Evolutionary conservation across 2,113 vertebrate species (phyloP).

Genomic region (Pseudolaguvia tuberculata): DNA sequence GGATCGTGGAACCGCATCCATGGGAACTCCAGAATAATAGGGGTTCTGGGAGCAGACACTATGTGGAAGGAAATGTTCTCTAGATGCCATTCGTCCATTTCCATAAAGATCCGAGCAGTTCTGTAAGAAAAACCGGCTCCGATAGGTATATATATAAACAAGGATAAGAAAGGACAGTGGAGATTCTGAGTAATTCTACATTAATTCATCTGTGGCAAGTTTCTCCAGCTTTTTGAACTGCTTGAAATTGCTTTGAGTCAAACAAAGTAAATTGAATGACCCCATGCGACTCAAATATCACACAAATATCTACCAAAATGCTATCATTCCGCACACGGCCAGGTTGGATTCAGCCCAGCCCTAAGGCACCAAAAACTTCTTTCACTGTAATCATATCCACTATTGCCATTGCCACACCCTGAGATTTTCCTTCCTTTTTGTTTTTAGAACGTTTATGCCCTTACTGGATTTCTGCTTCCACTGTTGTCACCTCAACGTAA

Average conservation of each 20-base stretch:
- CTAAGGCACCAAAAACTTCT: conserved; percentile 22
- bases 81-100: too few species aligned
- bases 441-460: conserved; percentile 31
- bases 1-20: too few species aligned
- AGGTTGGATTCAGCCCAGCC: conserved; percentile 23
- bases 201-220: conserved; percentile 25
- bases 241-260: neutral
- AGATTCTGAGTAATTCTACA: conserved; percentile 30
- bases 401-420: conserved; percentile 14
- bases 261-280: conserved; percentile 13
- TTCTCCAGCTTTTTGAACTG: neutral
- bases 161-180: conserved; percentile 20
- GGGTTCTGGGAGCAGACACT: too few species aligned
- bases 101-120: too few species aligned
- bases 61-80: too few species aligned
- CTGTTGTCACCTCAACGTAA: conserved; percentile 32
- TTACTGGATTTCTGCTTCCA: conserved; percentile 15
- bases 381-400: conserved; percentile 37
- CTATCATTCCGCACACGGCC: neutral
- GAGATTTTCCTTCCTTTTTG: conserved; percentile 9
- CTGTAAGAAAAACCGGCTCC: too few species aligned
- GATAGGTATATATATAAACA: too few species aligned
- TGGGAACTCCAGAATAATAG: too few species aligned
- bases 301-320: neutral
- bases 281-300: neutral